Evolutionary conservation across 2,888 invertebrate genomes (phyloP).

Genomic region (Iselma pallidipennis): DNA sequence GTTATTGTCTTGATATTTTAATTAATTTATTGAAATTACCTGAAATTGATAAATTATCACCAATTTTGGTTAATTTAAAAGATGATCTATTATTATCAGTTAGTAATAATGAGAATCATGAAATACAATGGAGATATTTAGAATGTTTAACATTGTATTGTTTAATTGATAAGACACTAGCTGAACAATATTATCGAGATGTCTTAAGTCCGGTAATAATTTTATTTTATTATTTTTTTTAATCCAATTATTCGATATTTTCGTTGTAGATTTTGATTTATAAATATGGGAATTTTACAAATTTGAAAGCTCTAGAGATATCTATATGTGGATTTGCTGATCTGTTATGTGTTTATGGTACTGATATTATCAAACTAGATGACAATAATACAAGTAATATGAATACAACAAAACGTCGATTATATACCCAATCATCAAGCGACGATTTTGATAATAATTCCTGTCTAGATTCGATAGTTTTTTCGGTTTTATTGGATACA

Average conservation of each 20-base stretch:
- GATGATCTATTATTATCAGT: background rate
- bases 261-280: background rate
- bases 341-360: background rate
- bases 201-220: background rate
- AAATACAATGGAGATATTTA: background rate
- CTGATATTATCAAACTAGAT: background rate
- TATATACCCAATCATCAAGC: background rate
- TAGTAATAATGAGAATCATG: background rate
- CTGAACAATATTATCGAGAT: background rate
- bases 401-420: background rate
- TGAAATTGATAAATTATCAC: background rate
- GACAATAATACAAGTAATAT: no score
- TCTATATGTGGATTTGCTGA: background rate
- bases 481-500: background rate
- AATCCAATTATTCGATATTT: background rate
- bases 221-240: background rate
- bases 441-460: background rate
- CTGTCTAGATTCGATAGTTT: background rate
- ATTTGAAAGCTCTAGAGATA: background rate
- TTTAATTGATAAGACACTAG: background rate
- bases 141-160: background rate
- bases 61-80: background rate
- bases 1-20: background rate
- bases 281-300: background rate
- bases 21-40: background rate